Conservation (phyloP, 2,797 vertebrate genomes). For the Paramormyrops hopkinsi region DNA sequence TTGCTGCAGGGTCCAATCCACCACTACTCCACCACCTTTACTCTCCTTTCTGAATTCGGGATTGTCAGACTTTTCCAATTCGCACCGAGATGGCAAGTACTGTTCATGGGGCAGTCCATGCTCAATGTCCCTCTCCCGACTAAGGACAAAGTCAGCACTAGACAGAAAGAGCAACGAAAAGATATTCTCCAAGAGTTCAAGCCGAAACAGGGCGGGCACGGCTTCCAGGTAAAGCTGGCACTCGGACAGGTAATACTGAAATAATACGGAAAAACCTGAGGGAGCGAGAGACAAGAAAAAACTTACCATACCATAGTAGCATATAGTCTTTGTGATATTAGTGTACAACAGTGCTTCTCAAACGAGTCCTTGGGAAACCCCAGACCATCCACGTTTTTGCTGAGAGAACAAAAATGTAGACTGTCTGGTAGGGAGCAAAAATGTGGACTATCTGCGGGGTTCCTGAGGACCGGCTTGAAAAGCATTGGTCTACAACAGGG, state of each 20-base stretch:
- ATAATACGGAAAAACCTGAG: conserved; percentile 65
- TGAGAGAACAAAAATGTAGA: not conserved
- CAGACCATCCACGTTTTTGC: not conserved
- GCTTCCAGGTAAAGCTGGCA: conserved; percentile 80
- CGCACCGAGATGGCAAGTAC: not conserved
- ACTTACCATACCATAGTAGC: not conserved
- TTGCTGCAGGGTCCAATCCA: conserved; percentile 20
- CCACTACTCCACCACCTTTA: conserved; percentile 44
- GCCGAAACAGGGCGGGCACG: conserved; percentile 72
- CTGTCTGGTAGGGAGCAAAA: not conserved
- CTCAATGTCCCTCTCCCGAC: conserved; percentile 36
- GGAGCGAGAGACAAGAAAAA: conserved; percentile 22
- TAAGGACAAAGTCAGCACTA: conserved; percentile 64
- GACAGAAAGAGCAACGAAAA: conserved; percentile 92
- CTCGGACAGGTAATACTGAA: conserved; percentile 74
- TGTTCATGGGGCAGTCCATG: conserved; percentile 22
- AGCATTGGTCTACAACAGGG: not conserved
- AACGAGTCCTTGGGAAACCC: not conserved
- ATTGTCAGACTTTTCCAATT: conserved; percentile 45
- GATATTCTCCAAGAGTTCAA: conserved; percentile 95
- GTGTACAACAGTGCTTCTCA: not conserved
- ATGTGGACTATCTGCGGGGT: not conserved
- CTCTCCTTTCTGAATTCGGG: conserved; percentile 38
- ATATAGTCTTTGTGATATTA: not conserved
- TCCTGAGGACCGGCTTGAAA: not conserved